Conservation (phyloP, 1,140 invertebrate genomes). For the Orius insidiosus region DNA sequence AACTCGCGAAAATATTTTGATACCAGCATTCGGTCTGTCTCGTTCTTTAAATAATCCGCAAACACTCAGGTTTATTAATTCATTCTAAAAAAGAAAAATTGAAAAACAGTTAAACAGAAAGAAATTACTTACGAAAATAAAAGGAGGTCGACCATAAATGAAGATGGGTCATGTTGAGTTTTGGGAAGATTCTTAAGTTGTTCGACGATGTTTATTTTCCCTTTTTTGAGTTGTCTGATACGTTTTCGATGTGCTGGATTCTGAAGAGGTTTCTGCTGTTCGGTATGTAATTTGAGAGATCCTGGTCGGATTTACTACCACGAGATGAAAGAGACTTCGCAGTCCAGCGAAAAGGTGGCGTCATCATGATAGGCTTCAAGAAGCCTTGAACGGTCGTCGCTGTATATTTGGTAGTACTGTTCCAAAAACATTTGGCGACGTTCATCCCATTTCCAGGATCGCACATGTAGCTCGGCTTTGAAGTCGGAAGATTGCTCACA, state of each 20-base stretch:
- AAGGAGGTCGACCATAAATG: constrained; percentile 65
- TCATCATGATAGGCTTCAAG: constrained; percentile 75
- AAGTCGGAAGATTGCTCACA: constrained; percentile 40
- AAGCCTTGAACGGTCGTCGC: constrained; percentile 38
- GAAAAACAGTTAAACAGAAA: constrained; percentile 15
- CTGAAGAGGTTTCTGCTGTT: constrained; percentile 60
- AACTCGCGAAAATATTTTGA: constrained; percentile 62
- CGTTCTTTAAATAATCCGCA: constrained; percentile 19
- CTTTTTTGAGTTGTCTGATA: constrained; percentile 47
- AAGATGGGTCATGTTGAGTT: constrained; percentile 62
- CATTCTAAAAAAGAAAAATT: constrained; percentile 17
- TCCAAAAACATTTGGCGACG: constrained; percentile 59
- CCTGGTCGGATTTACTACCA: not conserved
- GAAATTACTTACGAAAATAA: constrained; percentile 46
- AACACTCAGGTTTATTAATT: constrained; percentile 18
- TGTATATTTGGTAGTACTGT: constrained; percentile 67
- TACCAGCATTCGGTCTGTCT: constrained; percentile 29
- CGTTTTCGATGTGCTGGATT: constrained; percentile 37
- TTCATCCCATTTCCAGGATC: constrained; percentile 40
- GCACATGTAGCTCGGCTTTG: constrained; percentile 47
- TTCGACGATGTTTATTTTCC: constrained; percentile 54
- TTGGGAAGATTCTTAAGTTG: constrained; percentile 58
- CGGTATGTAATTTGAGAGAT: constrained; percentile 34
- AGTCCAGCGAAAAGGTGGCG: constrained; percentile 51
- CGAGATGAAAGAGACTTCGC: constrained; percentile 16